Base-by-base conservation (phyloP, 2,888 invertebrate genomes). In the Aethes cnicana region DNA sequence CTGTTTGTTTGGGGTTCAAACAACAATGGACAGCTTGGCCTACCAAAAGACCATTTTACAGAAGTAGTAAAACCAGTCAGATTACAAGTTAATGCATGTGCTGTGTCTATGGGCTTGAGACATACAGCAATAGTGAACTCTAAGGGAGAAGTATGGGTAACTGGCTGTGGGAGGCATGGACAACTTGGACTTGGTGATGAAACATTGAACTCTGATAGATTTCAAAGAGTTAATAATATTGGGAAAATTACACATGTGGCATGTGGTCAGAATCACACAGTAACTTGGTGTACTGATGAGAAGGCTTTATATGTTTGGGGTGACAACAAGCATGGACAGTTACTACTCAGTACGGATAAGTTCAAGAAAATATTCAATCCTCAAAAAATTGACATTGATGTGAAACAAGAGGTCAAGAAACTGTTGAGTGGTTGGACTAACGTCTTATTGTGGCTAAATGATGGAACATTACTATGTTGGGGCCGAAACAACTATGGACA, bases 1-100 rank as follows among this genome's bases (percentile, higher is more conserved):
- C 77, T 96, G 1, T 94, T 93, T 81, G 93, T 94, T 2, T 97
- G 96, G 96, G 97, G 97, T 3, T 95, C 95, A 14, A 96, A 96
- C 75, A 89, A 90, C 55, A 93, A 93, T 72, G 94, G 95, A 12
- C 96, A 96, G 71, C 81, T 96, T 46, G 96, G 96, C 8, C 82
- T 94, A 20, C 85, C 88, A 1, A 91, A 90, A 72, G 82, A 75
- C 62, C 89, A 74, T 49, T 90, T 90, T 56, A 61, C 76, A 21
- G 77, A 80, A 47, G 59, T 66, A 54, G 70, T 86, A 6, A 78
- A 74, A 53, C 85, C 87, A 26, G 68, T 89, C 0, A 70, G 79
- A 47, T 63, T 90, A 7, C 81, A 81, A 55, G 80, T 91, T 2
- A 91, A 90, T 69, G 91, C 93, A 54, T 85, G 81, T 64, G 64